Evolutionary conservation across 2,113 vertebrate species (phyloP).

Genomic region (Raja brachyura): DNA sequence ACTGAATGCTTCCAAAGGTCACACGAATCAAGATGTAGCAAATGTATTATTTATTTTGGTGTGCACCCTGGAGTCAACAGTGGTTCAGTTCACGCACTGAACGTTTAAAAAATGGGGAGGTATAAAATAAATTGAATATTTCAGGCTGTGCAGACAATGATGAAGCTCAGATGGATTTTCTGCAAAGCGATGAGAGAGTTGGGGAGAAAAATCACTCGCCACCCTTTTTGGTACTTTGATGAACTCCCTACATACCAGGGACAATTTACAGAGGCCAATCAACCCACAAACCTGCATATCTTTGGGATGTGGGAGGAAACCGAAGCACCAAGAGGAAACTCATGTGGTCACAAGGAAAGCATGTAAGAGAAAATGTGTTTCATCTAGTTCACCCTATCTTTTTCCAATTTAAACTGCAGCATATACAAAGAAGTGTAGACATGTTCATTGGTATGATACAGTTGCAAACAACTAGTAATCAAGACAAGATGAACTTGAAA

Average conservation of each 20-base stretch:
- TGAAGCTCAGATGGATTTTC: background rate
- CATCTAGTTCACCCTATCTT: no score
- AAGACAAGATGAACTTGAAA: background rate
- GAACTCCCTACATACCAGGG: no score
- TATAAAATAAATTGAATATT: background rate
- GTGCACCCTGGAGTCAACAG: background rate
- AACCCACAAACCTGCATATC: no score
- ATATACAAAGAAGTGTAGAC: background rate
- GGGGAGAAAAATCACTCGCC: background rate
- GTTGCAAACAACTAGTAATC: background rate
- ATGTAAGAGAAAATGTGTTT: background rate
- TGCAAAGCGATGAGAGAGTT: background rate
- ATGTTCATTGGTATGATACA: background rate
- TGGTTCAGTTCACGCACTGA: background rate
- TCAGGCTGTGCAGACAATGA: background rate
- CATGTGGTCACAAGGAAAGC: no score
- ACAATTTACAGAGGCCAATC: no score
- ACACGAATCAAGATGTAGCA: background rate
- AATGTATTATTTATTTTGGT: background rate
- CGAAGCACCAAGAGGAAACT: no score
- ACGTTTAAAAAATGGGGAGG: background rate
- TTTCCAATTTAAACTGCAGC: background rate
- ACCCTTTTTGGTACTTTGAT: background rate
- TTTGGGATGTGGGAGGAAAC: no score
- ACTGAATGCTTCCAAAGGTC: background rate